phyloP scores from a whole-genome alignment of 2,797 vertebrate species.

The Liasis olivaceus region DNA sequence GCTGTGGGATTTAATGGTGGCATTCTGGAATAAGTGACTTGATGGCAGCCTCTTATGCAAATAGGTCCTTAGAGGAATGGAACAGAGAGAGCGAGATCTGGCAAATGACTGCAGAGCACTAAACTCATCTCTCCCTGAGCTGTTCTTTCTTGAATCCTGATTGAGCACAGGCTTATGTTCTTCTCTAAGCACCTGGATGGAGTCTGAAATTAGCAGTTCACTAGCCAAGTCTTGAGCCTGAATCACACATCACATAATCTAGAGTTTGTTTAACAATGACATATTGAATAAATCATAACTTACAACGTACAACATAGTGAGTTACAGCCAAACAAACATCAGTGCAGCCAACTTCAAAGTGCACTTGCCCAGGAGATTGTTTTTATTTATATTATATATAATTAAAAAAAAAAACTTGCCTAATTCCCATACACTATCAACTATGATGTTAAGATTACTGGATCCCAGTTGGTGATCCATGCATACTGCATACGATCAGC shows the following conservation, averaged over 20 bases:
- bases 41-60: conserved; percentile 21
- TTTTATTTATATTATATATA: not conserved
- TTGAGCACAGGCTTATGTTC: not conserved
- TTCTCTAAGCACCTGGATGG: not conserved
- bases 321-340: not conserved
- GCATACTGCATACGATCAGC: not conserved
- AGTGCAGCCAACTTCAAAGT: not conserved
- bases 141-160: not conserved
- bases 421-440: not conserved
- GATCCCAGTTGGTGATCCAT: not conserved
- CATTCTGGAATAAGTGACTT: conserved; percentile 10
- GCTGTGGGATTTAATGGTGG: not conserved
- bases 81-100: conserved; percentile 13
- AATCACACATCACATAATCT: not conserved
- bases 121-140: not conserved
- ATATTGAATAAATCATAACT: not conserved
- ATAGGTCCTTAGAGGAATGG: not conserved
- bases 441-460: not conserved
- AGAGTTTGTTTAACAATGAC: not conserved
- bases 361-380: not conserved
- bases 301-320: not conserved
- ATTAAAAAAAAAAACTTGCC: not conserved
- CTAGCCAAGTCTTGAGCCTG: not conserved
- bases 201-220: not conserved
- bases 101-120: not conserved